Evolutionary conservation across 2,113 vertebrate genomes (phyloP).

Genomic region (Circaetus cinerascens): DNA sequence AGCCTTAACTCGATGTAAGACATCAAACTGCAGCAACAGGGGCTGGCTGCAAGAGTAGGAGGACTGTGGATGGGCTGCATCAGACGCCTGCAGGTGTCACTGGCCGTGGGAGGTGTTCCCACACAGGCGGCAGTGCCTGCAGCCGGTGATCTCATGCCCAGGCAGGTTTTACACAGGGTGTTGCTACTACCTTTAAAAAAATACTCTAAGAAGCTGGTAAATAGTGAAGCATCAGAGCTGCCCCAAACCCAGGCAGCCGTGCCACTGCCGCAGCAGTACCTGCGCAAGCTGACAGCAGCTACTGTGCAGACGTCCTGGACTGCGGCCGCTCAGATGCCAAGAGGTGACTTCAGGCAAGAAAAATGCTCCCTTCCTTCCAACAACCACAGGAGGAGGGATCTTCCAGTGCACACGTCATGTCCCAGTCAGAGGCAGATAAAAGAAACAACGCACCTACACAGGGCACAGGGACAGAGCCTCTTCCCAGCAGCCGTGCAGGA

Average conservation of each 20-base stretch:
- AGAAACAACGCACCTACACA: neutral
- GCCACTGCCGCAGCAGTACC: neutral
- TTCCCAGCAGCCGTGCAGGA: neutral
- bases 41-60: neutral
- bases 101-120: neutral
- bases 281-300: neutral
- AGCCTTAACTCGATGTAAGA: neutral
- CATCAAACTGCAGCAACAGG: neutral
- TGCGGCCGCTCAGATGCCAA: fast-evolving
- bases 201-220: neutral
- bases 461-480: neutral
- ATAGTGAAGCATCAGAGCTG: neutral
- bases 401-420: neutral
- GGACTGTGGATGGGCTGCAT: neutral
- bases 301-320: neutral
- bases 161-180: neutral
- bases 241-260: neutral
- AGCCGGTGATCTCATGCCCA: fast-evolving
- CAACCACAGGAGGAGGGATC: neutral
- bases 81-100: neutral
- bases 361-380: conserved; percentile 26
- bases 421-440: neutral
- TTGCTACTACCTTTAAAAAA: neutral
- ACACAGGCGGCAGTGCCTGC: neutral
- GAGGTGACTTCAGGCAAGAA: conserved; percentile 10